Conservation (phyloP, 2,113 vertebrate genomes). For the Regulus satrapa region DNA sequence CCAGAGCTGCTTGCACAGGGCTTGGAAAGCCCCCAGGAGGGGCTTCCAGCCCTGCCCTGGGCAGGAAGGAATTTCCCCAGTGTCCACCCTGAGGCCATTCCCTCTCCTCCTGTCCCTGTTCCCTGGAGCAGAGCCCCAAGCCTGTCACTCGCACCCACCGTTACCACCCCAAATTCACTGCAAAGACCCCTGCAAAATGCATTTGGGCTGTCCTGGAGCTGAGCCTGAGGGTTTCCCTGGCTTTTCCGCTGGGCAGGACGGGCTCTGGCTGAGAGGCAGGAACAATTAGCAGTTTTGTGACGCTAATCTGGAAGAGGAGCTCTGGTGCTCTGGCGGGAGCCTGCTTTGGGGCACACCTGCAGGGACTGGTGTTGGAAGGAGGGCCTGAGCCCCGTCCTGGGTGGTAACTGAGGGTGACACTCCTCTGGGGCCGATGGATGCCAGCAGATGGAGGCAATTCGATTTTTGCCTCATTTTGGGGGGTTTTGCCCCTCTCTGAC, state of each 20-base stretch:
- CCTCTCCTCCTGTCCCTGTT: neutral
- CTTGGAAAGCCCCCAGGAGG: neutral
- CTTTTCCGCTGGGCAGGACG: neutral
- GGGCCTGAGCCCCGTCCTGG: neutral
- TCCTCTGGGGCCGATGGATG: neutral
- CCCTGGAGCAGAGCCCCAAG: neutral
- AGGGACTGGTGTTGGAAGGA: neutral
- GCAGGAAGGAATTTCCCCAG: accelerated
- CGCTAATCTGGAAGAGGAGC: neutral
- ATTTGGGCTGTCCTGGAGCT: neutral
- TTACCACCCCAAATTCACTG: neutral
- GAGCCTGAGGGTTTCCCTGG: accelerated
- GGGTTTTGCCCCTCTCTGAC: neutral
- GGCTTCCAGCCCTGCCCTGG: neutral
- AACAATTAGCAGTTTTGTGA: neutral
- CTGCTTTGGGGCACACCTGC: neutral
- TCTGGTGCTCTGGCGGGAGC: too few species aligned
- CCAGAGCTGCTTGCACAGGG: neutral
- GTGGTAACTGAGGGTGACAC: neutral
- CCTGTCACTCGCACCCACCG: neutral
- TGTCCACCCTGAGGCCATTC: neutral
- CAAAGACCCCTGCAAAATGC: too few species aligned
- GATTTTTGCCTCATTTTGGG: neutral
- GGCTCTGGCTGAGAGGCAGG: neutral
- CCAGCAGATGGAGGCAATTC: neutral